phyloP scores from a whole-genome alignment of 2,113 vertebrate species.

The Serranochromis macrocephalus region DNA sequence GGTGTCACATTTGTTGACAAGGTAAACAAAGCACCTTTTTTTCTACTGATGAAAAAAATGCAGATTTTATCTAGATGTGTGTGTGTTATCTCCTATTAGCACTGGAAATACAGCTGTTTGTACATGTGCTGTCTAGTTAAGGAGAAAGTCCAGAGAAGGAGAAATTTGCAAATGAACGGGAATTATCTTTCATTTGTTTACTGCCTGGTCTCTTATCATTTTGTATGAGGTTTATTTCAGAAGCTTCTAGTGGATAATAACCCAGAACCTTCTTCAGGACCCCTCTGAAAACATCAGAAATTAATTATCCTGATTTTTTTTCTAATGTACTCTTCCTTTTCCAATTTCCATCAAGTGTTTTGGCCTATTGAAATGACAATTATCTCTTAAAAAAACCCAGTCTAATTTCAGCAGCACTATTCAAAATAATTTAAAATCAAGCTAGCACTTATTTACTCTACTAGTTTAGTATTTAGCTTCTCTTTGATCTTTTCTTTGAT shows the following conservation, averaged over 20 bases:
- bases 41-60: not conserved
- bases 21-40: not conserved
- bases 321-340: not conserved
- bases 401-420: not conserved
- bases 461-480: not conserved
- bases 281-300: not conserved
- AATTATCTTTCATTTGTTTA: not conserved
- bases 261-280: not conserved
- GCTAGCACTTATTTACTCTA: not conserved
- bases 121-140: not conserved
- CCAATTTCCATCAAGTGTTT: not conserved
- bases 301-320: not conserved
- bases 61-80: not conserved
- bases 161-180: not conserved
- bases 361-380: slow-evolving; percentile 2
- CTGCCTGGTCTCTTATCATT: not conserved
- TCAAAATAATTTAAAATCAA: slow-evolving; percentile 2
- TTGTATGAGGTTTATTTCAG: not conserved
- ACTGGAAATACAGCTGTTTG: not conserved
- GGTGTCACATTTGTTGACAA: not conserved
- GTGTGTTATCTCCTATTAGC: not conserved
- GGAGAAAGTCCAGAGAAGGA: not conserved
- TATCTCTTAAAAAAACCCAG: not conserved
- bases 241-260: not conserved
- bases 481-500: not conserved